Base-by-base conservation (phyloP, 2,113 vertebrate genomes). In the Kryptolebias marmoratus region DNA sequence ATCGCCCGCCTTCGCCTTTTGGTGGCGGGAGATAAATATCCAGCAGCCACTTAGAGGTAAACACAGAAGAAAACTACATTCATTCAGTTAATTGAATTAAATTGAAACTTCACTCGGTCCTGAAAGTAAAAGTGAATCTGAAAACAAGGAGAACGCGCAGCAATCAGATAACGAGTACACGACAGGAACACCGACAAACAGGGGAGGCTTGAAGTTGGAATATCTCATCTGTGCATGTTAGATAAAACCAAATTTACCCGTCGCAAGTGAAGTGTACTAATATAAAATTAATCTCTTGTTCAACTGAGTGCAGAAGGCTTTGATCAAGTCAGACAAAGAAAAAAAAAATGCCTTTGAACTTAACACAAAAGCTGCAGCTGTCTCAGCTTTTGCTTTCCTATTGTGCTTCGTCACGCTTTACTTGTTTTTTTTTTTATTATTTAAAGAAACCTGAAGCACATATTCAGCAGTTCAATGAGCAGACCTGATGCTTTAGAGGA, bases 241-340 rank as follows among this genome's bases (percentile, higher is more conserved):
- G 73, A 50, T 74, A 77, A 82, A 72, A 28, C 36, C 28, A 71
- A 72, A 76, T 49, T 22, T 14, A 71, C 45, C 60, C 60, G 22
- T 54, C 22, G 70, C 30, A 63, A 36, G 4, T 28, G 31, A 57
- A 36, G 4, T 32, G 31, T 22, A 27, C 4, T 45, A 12, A 52
- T 44, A 60, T 56, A 52, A 62, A 64, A 58, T 8, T 39, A 11
- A 75, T 28, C 36, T 63, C 27, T 31, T 42, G 14, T 77, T 65
- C 28, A 47, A 57, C 12, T 31, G 5, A 45, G 13, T 45, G 11
- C 30, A 63, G 64, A 67, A 36, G 2, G 27, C 64, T 67, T 44
- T 61, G n/a, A 64, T 5, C 47, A 50, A 73, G 42, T 4, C 18
- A 64, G 4, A 54, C 64, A 15, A 64, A 71, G 68, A 70, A 58